phyloP scores from a whole-genome alignment of 1,140 invertebrate genomes.

The Aphelinus certus region DNA sequence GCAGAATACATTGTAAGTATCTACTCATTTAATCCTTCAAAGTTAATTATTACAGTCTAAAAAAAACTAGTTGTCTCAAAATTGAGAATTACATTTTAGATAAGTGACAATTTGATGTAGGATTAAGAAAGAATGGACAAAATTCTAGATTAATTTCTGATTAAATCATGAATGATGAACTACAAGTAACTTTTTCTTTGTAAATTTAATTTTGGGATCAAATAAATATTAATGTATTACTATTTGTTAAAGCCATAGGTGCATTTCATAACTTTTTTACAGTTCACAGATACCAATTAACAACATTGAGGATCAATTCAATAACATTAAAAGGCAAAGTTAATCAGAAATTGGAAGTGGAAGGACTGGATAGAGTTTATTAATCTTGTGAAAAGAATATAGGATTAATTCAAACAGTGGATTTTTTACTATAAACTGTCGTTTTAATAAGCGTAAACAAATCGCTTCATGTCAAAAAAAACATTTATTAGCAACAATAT shows the following conservation, averaged over 20 bases:
- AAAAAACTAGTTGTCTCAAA: not conserved
- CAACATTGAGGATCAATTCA: conserved; percentile 79
- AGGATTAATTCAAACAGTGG: conserved; percentile 18
- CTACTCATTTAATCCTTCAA: conserved; percentile 22
- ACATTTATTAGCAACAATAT: conserved; percentile 39
- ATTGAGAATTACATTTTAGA: not conserved
- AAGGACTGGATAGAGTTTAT: conserved; percentile 60
- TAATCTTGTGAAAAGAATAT: conserved; percentile 38
- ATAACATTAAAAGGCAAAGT: conserved; percentile 68
- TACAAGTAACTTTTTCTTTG: no score
- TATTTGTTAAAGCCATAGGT: not conserved
- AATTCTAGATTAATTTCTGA: not conserved
- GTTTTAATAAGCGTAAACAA: conserved; percentile 1
- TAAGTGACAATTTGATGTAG: not conserved
- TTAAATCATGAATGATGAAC: not conserved
- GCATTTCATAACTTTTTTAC: conserved; percentile 42
- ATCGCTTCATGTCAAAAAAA: conserved; percentile 23
- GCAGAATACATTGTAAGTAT: conserved; percentile 76
- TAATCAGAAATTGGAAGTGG: conserved; percentile 61
- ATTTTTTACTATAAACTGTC: conserved; percentile 26
- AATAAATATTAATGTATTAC: not conserved
- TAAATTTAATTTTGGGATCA: no score
- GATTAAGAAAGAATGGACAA: not conserved
- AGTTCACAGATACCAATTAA: conserved; percentile 75
- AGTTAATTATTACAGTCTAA: conserved; percentile 1